These are phyloP conservation scores for Clupea harengus DNA, from an alignment of 2,113 vertebrate genomes.

Conservation along the genomic window DNA sequence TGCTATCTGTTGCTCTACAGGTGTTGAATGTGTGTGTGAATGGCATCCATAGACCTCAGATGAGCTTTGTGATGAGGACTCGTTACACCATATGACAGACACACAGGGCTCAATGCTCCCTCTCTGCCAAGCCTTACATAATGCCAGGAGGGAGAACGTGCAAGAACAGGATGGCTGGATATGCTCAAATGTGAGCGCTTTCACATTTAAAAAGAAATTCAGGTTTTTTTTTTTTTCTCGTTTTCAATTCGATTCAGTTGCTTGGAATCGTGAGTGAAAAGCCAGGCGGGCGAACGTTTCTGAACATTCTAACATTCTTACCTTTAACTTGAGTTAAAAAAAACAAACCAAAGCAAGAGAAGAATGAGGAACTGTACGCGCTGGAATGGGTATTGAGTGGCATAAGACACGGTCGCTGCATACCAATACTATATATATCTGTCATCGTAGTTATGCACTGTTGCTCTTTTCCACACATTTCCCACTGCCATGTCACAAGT, in stretches of 20 bases:
- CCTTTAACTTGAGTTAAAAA: neutral
- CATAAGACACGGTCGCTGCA: neutral
- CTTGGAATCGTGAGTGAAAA: neutral
- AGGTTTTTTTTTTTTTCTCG: neutral
- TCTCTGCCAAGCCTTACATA: neutral
- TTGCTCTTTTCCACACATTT: neutral
- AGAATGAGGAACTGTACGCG: neutral
- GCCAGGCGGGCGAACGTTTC: neutral
- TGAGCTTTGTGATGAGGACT: neutral
- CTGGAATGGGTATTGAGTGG: neutral
- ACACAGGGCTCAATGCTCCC: neutral
- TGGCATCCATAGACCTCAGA: neutral
- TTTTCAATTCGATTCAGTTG: neutral
- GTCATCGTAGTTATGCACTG: neutral
- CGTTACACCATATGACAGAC: neutral
- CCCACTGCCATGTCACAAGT: neutral
- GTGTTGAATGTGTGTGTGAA: neutral
- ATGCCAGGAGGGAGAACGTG: neutral
- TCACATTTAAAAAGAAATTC: neutral
- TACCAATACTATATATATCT: neutral
- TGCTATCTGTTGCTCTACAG: neutral
- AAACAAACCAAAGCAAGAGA: neutral
- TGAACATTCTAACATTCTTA: neutral
- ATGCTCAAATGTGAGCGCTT: neutral
- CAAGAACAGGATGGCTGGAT: neutral